phyloP scores from a whole-genome alignment of 2,797 vertebrate species.

The Manis crassicaudata region DNA sequence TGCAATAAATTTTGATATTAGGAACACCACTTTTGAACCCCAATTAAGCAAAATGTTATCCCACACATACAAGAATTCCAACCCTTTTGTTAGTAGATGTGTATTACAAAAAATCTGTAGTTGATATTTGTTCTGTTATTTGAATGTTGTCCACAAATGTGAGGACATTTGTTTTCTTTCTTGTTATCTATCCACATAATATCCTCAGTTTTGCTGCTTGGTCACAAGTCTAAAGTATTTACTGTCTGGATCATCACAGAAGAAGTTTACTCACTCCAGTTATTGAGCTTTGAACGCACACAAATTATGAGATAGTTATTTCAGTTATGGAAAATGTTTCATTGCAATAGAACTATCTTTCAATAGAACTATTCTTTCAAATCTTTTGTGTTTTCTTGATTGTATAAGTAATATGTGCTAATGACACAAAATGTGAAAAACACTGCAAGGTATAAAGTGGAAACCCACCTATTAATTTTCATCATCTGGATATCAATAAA shows the following conservation, averaged over 20 bases:
- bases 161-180: background rate
- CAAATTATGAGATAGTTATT: background rate
- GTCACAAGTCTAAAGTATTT: background rate
- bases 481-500: background rate
- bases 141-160: background rate
- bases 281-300: background rate
- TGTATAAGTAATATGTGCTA: background rate
- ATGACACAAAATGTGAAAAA: background rate
- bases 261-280: background rate
- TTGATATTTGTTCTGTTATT: background rate
- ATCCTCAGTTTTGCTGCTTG: background rate
- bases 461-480: background rate
- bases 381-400: background rate
- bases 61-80: background rate
- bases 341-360: background rate
- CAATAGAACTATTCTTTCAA: background rate
- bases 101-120: background rate
- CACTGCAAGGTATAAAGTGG: background rate
- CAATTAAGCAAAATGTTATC: constrained; percentile 10
- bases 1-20: background rate
- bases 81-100: background rate
- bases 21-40: background rate
- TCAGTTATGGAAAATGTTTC: background rate
- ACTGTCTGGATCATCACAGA: background rate
- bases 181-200: background rate